phyloP scores from a whole-genome alignment of 2,888 invertebrate genomes.

The Elmis aenea region DNA sequence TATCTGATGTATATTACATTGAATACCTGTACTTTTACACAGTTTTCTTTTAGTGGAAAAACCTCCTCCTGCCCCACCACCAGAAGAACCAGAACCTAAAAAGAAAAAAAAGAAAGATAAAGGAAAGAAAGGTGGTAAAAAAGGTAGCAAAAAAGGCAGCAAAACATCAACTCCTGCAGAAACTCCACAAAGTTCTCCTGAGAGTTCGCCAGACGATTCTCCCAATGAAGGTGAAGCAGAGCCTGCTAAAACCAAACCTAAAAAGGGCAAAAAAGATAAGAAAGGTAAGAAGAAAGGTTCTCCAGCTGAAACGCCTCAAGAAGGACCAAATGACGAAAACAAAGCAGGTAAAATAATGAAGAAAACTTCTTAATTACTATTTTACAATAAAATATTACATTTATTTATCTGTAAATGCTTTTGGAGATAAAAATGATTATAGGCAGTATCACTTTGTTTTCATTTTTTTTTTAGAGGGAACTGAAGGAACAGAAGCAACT shows the following conservation, averaged over 20 bases:
- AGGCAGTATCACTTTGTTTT: no score
- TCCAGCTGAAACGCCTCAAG: not conserved
- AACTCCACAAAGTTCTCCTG: not conserved
- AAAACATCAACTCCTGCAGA: slow-evolving; percentile 13
- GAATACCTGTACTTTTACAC: no score
- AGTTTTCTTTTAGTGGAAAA: slow-evolving; percentile 28
- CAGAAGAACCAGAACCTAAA: slow-evolving; percentile 11
- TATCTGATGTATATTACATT: no score
- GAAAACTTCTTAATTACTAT: no score
- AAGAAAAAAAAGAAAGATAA: slow-evolving; percentile 23
- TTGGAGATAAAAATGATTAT: no score
- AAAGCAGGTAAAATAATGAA: slow-evolving; percentile 5
- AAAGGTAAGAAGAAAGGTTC: slow-evolving; percentile 1
- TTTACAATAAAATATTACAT: no score
- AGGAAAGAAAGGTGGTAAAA: slow-evolving; percentile 25
- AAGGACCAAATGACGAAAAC: slow-evolving; percentile 1
- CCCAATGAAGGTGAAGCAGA: slow-evolving; percentile 24
- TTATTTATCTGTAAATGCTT: no score
- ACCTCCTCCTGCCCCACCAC: slow-evolving; percentile 18
- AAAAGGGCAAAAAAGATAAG: slow-evolving; percentile 3
- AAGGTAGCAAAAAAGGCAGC: slow-evolving; percentile 36
- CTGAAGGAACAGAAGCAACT: not conserved
- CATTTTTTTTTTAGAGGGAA: slow-evolving; percentile 2
- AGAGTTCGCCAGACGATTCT: no score
- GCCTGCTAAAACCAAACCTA: slow-evolving; percentile 9